Evolutionary conservation across 1,140 invertebrate species (phyloP).

Genomic region (Homalodisca vitripennis): DNA sequence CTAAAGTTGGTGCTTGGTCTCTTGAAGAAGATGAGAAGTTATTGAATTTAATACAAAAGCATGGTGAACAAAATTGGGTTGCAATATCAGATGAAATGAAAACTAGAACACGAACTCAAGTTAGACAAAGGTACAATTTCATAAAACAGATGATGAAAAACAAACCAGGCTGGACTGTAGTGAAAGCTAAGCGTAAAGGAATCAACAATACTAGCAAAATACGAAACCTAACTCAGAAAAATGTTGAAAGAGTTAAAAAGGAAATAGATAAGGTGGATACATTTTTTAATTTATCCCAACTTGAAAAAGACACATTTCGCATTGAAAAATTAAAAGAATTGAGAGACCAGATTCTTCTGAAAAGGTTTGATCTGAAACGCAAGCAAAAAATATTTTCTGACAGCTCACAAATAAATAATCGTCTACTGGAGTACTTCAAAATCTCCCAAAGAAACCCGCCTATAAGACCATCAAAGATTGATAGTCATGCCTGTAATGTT

Average conservation of each 20-base stretch:
- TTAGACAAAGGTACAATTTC: conserved; percentile 23
- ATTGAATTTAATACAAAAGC: conserved; percentile 11
- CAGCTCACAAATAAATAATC: background rate
- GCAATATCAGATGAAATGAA: conserved; percentile 19
- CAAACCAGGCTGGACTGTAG: background rate
- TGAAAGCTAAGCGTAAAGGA: background rate
- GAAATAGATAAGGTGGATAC: background rate
- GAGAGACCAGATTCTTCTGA: background rate
- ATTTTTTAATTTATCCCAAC: background rate
- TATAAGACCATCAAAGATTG: background rate
- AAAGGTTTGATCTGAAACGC: background rate
- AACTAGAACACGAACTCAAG: conserved; percentile 22
- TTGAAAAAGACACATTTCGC: conserved; percentile 4
- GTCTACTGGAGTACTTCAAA: background rate
- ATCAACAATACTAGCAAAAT: background rate
- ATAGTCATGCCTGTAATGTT: background rate
- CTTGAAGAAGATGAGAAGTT: conserved; percentile 30
- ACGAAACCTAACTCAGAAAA: background rate
- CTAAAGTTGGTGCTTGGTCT: conserved; percentile 13
- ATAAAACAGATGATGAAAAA: background rate
- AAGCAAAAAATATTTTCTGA: background rate
- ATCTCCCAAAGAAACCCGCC: background rate
- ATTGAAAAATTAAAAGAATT: background rate
- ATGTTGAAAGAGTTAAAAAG: background rate
- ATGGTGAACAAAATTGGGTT: conserved; percentile 20